phyloP scores from a whole-genome alignment of 2,888 invertebrate species.

The Eupsilia transversa region DNA sequence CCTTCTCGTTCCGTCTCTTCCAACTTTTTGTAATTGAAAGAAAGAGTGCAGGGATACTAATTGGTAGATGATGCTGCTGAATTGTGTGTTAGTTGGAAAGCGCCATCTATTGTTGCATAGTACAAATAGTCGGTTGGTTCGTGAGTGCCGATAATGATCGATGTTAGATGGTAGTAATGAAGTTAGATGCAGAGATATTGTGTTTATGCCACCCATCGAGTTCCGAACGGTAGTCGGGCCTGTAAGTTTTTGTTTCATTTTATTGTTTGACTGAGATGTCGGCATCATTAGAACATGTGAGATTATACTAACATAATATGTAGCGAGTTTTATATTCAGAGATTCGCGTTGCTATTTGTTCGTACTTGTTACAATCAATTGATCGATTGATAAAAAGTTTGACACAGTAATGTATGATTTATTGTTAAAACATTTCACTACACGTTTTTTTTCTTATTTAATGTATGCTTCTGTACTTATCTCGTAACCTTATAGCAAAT shows the following conservation, averaged over 20 bases:
- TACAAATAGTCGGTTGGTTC: constrained; percentile 86
- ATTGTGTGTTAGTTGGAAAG: constrained; percentile 84
- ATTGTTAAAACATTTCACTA: constrained; percentile 38
- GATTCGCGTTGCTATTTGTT: constrained; percentile 61
- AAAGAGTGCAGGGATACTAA: constrained; percentile 79
- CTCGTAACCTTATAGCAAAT: background rate
- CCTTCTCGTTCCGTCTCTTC: constrained; percentile 69
- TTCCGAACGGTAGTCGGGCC: constrained; percentile 84
- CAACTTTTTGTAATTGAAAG: constrained; percentile 53
- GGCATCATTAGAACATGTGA: constrained; percentile 73
- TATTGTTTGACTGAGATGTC: constrained; percentile 79
- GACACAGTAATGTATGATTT: constrained; percentile 56
- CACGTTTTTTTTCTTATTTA: constrained; percentile 1
- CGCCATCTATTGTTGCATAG: constrained; percentile 90
- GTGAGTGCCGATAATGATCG: constrained; percentile 88
- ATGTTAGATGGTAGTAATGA: constrained; percentile 84
- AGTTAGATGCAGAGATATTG: constrained; percentile 83
- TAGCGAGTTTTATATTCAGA: constrained; percentile 46
- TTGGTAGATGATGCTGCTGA: constrained; percentile 88
- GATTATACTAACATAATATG: constrained; percentile 54
- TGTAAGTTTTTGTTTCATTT: constrained; percentile 76
- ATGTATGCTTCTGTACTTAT: background rate
- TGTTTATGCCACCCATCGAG: constrained; percentile 84
- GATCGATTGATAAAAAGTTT: constrained; percentile 51
- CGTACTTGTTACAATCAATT: constrained; percentile 42